Base-by-base conservation (phyloP, 2,797 vertebrate genomes). In the Simalia tracyae region DNA sequence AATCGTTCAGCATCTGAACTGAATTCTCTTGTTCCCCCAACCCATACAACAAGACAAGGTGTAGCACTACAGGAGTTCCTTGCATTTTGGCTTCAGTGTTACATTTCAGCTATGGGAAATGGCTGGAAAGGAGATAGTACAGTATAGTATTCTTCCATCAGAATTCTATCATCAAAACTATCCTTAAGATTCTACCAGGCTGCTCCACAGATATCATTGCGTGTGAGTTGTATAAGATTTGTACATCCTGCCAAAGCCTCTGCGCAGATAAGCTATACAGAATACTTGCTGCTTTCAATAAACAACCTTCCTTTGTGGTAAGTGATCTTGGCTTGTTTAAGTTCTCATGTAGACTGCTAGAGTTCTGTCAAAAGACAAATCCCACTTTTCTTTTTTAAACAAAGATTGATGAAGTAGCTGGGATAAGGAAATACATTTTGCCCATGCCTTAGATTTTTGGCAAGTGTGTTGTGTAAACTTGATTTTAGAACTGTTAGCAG, bases 381-480 rank as follows among this genome's bases (percentile, higher is more conserved):
- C 1, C 50, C 12, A 2, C 12, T 46, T 59, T 56, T 63, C 24
- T 46, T 84, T 61, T 66, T 22, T n/a, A 88, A 54, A 2, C 6
- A 11, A 22, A 31, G 63, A 89, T 84, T 50, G 72, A 66, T 92
- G n/a, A 17, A 28, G 10, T 28, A 88, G 24, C 72, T 2, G 36
- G 57, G 87, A 17, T 91, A 86, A 92, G 88, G 87, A 95, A 95
- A 57, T 91, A 31, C 4, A 4, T 86, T 90, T 3, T 88, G 46
- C 87, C 36, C 60, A 24, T 93, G 86, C 90, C 42, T 89, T 86
- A 36, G 89, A 90, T 76, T 93, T 95, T 94, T 94, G 93, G 64
- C 94, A 63, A 0, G 1, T 91, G 87, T 92, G 84, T 94, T 81
- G 56, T 89, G 87, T 92, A 68, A 90, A 95, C 26, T 95, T 89